Percentiles rank a stretch among this genome's conserved stretches.
Evolutionary conservation across 2,113 vertebrate species (phyloP).

Genomic region (Burhinus oedicnemus): DNA sequence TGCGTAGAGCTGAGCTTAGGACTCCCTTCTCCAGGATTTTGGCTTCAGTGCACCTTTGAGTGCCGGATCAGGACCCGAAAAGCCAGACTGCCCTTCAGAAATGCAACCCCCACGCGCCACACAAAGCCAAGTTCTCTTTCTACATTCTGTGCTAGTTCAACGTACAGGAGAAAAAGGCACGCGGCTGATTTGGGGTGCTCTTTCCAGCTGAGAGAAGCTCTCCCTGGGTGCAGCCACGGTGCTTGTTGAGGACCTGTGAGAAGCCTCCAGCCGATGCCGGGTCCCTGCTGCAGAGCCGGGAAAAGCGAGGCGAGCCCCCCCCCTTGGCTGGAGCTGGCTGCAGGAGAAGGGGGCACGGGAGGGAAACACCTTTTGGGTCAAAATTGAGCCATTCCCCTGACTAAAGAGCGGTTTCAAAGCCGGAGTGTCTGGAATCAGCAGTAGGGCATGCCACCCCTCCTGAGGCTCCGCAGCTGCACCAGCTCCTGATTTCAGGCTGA

Average conservation of each 20-base stretch:
- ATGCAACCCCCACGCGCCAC: rapidly evolving
- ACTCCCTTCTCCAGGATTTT: not conserved
- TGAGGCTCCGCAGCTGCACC: not conserved
- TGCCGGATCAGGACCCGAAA: not conserved
- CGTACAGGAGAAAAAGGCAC: not conserved
- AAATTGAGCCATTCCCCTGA: not conserved
- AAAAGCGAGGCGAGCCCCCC: not conserved
- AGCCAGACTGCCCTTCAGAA: not conserved
- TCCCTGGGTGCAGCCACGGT: rapidly evolving
- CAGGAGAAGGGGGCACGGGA: not conserved
- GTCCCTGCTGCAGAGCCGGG: not conserved
- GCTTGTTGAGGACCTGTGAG: not conserved
- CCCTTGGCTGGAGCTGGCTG: not conserved
- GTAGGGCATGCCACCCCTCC: rapidly evolving
- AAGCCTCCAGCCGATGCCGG: not conserved
- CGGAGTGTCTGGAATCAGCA: rapidly evolving
- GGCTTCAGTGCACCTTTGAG: not conserved
- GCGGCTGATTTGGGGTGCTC: not conserved
- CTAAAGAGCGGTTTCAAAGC: rapidly evolving
- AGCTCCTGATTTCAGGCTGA: rapidly evolving
- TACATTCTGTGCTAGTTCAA: not conserved
- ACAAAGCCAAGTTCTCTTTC: not conserved
- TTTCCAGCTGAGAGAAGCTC: too few species aligned
- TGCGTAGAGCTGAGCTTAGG: rapidly evolving
- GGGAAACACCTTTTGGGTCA: not conserved